phyloP scores from a whole-genome alignment of 2,113 vertebrate species.

The Geococcyx californianus region DNA sequence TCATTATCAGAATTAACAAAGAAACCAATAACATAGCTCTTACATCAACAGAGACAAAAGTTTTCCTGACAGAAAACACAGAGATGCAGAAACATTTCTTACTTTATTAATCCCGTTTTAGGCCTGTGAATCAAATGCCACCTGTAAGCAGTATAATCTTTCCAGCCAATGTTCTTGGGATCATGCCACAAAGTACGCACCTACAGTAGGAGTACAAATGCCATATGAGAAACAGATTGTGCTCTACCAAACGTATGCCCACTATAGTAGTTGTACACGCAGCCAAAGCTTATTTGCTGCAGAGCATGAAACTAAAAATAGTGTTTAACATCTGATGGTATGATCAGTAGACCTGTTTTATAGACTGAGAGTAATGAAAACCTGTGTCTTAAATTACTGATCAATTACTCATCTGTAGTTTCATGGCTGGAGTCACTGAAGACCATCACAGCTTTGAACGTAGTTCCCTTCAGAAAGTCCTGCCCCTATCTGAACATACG shows the following conservation, averaged over 20 bases:
- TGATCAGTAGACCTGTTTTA: neutral
- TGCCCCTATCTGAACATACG: neutral
- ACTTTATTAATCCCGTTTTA: constrained; percentile 97
- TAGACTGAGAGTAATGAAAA: neutral
- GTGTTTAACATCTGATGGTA: neutral
- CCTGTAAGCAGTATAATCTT: constrained; percentile 97
- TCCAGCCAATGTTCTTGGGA: constrained; percentile 97
- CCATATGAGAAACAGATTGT: neutral
- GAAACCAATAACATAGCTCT: neutral
- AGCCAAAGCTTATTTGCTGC: neutral
- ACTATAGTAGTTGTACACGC: neutral
- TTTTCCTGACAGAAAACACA: neutral
- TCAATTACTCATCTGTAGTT: neutral
- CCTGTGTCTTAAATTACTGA: neutral
- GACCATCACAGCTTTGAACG: fast-evolving
- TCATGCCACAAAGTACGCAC: constrained; percentile 97
- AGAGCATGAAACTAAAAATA: neutral
- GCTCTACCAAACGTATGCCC: neutral
- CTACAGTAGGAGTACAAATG: constrained; percentile 67
- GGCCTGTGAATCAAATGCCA: constrained; percentile 98
- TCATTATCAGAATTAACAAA: neutral
- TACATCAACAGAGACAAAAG: neutral
- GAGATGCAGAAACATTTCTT: constrained; percentile 17
- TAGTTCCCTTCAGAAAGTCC: neutral
- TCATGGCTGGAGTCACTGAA: neutral